Percentiles rank a stretch among this genome's conserved stretches.
Conservation (phyloP, 2,888 invertebrate species). For the Mamestra brassicae region DNA sequence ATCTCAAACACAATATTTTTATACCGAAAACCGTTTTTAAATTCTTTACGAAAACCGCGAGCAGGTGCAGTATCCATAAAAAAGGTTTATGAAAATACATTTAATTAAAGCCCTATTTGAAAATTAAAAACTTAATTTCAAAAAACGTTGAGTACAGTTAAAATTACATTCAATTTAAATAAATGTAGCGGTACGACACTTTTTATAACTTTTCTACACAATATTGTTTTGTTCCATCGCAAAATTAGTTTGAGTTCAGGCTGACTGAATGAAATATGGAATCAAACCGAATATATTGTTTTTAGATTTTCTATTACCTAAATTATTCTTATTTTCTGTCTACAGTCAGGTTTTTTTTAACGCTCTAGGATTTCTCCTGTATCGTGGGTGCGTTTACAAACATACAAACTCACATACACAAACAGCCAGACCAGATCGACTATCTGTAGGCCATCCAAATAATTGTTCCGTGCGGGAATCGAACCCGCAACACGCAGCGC, state of each 20-base stretch:
- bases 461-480: too few relatives aligned
- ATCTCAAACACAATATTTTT: neutral
- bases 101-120: constrained; percentile 13
- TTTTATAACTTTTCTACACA: neutral
- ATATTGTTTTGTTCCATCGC: constrained; percentile 7
- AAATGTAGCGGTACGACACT: neutral
- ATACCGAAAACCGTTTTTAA: neutral
- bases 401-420: too few relatives aligned
- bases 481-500: too few relatives aligned
- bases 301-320: neutral
- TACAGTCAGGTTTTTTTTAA: too few relatives aligned
- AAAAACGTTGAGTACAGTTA: neutral
- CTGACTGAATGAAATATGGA: constrained; percentile 18
- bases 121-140: constrained; percentile 7
- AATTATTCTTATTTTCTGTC: neutral
- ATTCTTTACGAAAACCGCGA: constrained; percentile 3
- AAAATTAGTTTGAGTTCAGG: constrained; percentile 15
- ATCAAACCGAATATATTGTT: neutral
- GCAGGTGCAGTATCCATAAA: constrained; percentile 37
- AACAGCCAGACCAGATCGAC: too few relatives aligned
- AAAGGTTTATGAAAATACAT: constrained; percentile 11
- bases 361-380: too few relatives aligned
- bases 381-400: too few relatives aligned
- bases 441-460: too few relatives aligned
- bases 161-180: constrained; percentile 3